A percentile compares a stretch with the other conserved stretches of the same genome.
phyloP scores from a whole-genome alignment of 2,113 vertebrate species.

The Zonotrichia leucophrys region DNA sequence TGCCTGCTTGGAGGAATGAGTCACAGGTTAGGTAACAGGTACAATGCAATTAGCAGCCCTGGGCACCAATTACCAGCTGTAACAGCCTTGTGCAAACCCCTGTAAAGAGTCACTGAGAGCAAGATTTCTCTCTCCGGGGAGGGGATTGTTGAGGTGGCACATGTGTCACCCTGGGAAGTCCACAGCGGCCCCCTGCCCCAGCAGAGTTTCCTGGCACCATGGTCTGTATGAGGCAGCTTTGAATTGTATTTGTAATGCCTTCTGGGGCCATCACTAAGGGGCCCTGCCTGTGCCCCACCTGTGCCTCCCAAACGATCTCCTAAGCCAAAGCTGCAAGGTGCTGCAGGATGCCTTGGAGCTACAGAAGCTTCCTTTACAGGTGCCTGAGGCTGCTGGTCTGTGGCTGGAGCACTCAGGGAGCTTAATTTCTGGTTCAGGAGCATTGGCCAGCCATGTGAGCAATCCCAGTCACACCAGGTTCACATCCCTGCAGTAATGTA shows the following conservation, averaged over 20 bases:
- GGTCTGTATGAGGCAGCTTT: background rate
- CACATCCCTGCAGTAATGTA: background rate
- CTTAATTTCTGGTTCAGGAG: background rate
- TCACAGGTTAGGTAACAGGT: conserved; percentile 18
- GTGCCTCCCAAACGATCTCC: background rate
- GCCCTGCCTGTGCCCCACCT: background rate
- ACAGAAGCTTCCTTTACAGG: background rate
- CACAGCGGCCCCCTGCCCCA: background rate
- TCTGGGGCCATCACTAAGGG: background rate
- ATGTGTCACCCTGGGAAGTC: background rate
- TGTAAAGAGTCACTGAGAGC: background rate
- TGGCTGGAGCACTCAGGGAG: background rate
- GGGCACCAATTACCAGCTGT: conserved; percentile 43
- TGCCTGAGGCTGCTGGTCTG: background rate
- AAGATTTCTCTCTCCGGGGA: background rate
- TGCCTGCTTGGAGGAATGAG: conserved; percentile 15
- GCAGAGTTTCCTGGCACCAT: background rate
- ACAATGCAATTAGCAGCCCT: conserved; percentile 39
- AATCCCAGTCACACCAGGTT: background rate
- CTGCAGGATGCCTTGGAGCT: background rate
- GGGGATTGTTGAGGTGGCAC: fast-evolving
- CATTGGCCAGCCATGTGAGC: background rate
- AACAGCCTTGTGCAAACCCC: conserved; percentile 16
- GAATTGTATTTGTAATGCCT: background rate
- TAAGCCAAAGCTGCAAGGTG: background rate